phyloP scores from a whole-genome alignment of 2,113 vertebrate genomes.

The Sialia sialis region DNA sequence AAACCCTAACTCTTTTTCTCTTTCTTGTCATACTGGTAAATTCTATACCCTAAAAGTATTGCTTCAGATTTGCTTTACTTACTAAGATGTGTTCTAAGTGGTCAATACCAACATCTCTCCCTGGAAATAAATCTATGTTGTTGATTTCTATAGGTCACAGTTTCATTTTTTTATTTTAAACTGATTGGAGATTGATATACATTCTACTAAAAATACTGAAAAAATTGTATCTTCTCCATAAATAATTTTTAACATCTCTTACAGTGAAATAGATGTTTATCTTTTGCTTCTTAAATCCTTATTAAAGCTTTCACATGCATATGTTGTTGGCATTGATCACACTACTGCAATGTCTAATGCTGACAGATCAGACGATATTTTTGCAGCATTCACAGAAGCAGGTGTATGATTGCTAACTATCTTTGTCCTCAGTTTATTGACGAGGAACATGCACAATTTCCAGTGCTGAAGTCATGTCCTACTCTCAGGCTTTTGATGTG shows the following conservation, averaged over 20 bases:
- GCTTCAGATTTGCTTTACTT: not conserved
- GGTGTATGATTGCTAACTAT: not conserved
- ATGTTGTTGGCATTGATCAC: slow-evolving; percentile 17
- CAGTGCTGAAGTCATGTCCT: not conserved
- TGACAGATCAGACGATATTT: slow-evolving; percentile 11
- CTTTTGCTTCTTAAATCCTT: not conserved
- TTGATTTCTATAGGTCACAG: not conserved
- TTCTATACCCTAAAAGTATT: not conserved
- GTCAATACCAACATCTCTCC: not conserved
- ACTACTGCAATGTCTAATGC: not conserved
- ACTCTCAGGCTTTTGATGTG: slow-evolving; percentile 44
- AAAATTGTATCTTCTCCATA: not conserved
- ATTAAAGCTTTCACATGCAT: not conserved
- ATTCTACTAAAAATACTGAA: not conserved
- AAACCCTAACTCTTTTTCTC: not conserved
- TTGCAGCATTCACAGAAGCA: slow-evolving; percentile 5
- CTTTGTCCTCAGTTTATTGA: slow-evolving; percentile 34
- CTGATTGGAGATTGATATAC: not conserved
- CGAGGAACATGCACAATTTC: not conserved
- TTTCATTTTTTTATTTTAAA: not conserved
- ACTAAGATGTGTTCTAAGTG: not conserved
- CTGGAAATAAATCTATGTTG: not conserved
- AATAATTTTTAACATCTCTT: not conserved
- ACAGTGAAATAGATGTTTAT: not conserved
- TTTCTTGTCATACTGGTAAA: not conserved